These are phyloP conservation scores for Alaudala cheleensis DNA, from an alignment of 2,113 vertebrate species.

Conservation along the genomic window DNA sequence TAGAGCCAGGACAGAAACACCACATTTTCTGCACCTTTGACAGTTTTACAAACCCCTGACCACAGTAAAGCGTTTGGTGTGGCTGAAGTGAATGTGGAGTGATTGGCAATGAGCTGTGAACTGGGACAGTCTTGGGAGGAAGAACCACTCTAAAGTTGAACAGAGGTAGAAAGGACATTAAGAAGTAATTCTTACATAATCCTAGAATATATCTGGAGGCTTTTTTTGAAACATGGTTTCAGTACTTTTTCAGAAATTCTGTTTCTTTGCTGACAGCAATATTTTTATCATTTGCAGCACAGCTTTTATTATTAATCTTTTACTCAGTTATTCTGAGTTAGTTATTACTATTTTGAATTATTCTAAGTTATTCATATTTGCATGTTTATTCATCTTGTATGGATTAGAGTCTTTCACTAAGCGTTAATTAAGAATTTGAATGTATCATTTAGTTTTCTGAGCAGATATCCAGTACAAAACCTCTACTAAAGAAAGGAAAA, in stretches of 20 bases:
- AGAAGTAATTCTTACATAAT: neutral
- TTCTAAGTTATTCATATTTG: neutral
- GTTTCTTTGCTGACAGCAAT: neutral
- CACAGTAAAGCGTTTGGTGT: neutral
- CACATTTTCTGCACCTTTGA: neutral
- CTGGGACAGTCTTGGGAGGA: neutral
- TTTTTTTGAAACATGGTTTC: neutral
- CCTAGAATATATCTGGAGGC: neutral
- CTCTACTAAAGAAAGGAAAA: neutral
- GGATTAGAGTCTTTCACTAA: neutral
- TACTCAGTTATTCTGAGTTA: neutral
- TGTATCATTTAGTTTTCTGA: neutral
- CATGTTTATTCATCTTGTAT: constrained; percentile 1
- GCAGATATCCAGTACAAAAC: neutral
- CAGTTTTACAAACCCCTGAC: neutral
- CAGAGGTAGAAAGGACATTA: neutral
- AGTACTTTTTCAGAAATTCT: neutral
- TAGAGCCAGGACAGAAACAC: fast-evolving
- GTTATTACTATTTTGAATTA: neutral
- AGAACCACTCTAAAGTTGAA: neutral
- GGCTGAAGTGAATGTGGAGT: neutral
- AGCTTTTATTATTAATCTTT: neutral
- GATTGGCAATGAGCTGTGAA: neutral
- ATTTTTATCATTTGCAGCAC: neutral
- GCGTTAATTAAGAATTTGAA: neutral